Evolutionary conservation across 1,140 invertebrate species (phyloP).

Genomic region (Euura saliciscinereae): DNA sequence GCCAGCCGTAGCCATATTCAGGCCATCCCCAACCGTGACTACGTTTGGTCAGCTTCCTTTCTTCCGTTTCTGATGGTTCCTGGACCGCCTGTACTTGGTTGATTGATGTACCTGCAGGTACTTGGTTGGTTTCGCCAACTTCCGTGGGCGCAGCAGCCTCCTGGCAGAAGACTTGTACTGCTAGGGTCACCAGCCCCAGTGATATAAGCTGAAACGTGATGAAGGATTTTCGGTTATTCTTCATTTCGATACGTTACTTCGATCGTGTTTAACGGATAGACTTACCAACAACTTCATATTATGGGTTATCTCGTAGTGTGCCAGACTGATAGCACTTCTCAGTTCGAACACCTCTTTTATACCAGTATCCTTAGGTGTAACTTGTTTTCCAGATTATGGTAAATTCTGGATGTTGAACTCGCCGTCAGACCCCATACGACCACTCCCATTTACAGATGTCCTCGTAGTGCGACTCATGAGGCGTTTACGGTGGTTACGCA

Average conservation of each 20-base stretch:
- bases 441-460: constrained; percentile 33
- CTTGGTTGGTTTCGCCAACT: constrained; percentile 22
- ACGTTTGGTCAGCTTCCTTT: constrained; percentile 40
- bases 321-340: constrained; percentile 28
- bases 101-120: constrained; percentile 10
- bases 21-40: constrained; percentile 29
- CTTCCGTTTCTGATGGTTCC: constrained; percentile 15
- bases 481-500: background rate
- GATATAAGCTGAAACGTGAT: constrained; percentile 27
- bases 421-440: constrained; percentile 12
- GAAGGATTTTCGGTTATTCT: background rate
- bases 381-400: constrained; percentile 30
- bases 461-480: constrained; percentile 10
- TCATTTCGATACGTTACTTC: too few species aligned
- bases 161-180: constrained; percentile 14
- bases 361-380: constrained; percentile 28
- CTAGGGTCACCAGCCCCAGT: constrained; percentile 31
- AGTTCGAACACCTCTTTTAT: constrained; percentile 41
- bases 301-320: constrained; percentile 20
- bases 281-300: constrained; percentile 48
- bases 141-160: constrained; percentile 21
- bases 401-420: constrained; percentile 28
- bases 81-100: constrained; percentile 19
- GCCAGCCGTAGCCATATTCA: constrained; percentile 31
- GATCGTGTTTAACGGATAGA: background rate